These are phyloP conservation scores for Pseudonaja textilis DNA, from an alignment of 2,113 vertebrate species.

Conservation along the genomic window DNA sequence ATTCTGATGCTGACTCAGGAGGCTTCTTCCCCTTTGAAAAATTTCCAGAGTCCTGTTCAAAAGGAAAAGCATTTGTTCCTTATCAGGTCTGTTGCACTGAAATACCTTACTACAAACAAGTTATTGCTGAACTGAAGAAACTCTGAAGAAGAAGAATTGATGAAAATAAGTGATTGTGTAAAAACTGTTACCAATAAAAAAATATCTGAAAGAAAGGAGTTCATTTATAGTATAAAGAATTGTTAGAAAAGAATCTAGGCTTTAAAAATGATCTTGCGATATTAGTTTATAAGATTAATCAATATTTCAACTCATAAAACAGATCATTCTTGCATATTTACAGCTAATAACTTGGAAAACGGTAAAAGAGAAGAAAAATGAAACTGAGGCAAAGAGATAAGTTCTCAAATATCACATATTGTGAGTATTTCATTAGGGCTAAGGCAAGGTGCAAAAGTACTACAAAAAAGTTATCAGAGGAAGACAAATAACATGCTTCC, in stretches of 20 bases:
- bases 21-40: constrained; percentile 65
- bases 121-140: constrained; percentile 73
- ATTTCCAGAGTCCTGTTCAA: constrained; percentile 67
- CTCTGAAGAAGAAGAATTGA: constrained; percentile 80
- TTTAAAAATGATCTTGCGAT: constrained; percentile 48
- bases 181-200: constrained; percentile 59
- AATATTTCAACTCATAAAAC: constrained; percentile 20
- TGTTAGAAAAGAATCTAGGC: constrained; percentile 60
- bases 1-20: constrained; percentile 57
- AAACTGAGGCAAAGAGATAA: not conserved
- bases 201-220: constrained; percentile 60
- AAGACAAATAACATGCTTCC: not conserved
- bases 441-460: not conserved
- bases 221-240: constrained; percentile 58
- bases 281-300: not conserved
- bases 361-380: not conserved
- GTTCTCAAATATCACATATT: constrained; percentile 7
- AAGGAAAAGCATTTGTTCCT: constrained; percentile 40
- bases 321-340: not conserved
- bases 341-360: not conserved
- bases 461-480: not conserved
- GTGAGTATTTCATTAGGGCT: not conserved
- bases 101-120: constrained; percentile 66
- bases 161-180: constrained; percentile 58
- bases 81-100: constrained; percentile 67